Base-by-base conservation (phyloP, 1,140 invertebrate genomes). In the Laodelphax striatellus region DNA sequence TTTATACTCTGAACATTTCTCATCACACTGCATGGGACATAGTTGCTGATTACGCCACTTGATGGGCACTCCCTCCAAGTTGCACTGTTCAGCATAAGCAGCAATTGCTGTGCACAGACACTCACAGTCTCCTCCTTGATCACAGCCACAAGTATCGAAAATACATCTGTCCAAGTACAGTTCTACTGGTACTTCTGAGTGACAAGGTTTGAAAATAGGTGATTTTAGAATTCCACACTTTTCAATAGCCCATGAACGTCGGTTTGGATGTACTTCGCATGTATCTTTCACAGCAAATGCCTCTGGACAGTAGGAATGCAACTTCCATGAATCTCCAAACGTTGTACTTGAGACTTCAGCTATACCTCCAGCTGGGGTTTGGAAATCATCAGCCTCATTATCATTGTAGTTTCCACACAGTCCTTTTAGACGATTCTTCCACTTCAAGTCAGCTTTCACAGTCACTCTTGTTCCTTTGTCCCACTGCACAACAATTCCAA, bases 381-480 rank as follows among this genome's bases (percentile, higher is more conserved):
- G 82, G 76, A 94, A 93, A 68, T 94, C 90, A 67, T 94, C 87
- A 9, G 77, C 75, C 57, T 80, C 78, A 67, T 94, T 85, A 24
- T 84, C 83, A 71, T 97, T 92, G 71, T 87, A 95, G 71, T 96
- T 93, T 0, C 93, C 92, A 72, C 92, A 96, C 2, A 96, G 74
- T 54, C 93, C 93, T 74, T 82, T 82, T 5, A 92, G 80, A 70
- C 81, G 82, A 41, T 79, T 78, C 68, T 84, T 82, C 88, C 88
- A 92, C 62, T 79, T 80, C 1, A 86, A 79, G 67, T 85, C 80
- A 43, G 87, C 70, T 70, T 82, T 86, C 0, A 94, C 76, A 67
- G 93, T 91, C 1, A 92, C 81, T 58, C 89, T 76, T 0, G 90
- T 91, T 10, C 84, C 86, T 67, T 81, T 82, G 71, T 96, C 92